Base-by-base conservation (phyloP, 1,140 invertebrate genomes). In the Triops longicaudatus region DNA sequence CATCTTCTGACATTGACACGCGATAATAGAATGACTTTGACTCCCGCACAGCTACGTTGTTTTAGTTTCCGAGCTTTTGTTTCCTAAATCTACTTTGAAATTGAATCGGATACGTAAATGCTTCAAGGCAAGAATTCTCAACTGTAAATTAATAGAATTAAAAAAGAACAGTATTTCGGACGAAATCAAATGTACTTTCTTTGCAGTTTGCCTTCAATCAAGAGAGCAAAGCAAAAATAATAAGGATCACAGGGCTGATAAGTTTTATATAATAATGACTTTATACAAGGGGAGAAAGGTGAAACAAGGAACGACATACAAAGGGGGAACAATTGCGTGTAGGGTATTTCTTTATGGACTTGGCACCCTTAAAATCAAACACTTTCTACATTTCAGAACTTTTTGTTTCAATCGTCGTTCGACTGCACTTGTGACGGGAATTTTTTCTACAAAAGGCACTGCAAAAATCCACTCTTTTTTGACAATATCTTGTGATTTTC, bases 151-250 rank as follows among this genome's bases (percentile, higher is more conserved):
- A 11, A 12, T 44, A 44, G 6, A 63, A 63, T 63, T 9, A 22
- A 63, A 17, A n/a, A 0, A n/a, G 73, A 73, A 22, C 14, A 7
- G 73, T n/a, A n/a, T 73, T 73, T 28, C n/a, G 26, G 73, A 73
- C 73, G 26, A 73, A 73, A 73, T 73, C 37, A 73, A 75, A 75
- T 44, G 74, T 63, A 63, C 50, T 63, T 17, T 75, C 14, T 42
- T 28, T 43, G 74, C 22, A 12, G 44, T 75, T 73, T 41, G 37
- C n/a, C 44, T 75, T 75, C 17, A 4, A 43, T 22, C n/a, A 22
- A 31, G 22, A 31, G 17, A 73, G 26, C 73, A 73, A 42, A 73
- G 14, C 1, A 73, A 73, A 14, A 73, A 72, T 22, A 72, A 72
- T n/a, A 73, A 42, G 17, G 37, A 42, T 73, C 73, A 63, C 50